phyloP scores from a whole-genome alignment of 2,888 invertebrate genomes.

The Tyria jacobaeae region DNA sequence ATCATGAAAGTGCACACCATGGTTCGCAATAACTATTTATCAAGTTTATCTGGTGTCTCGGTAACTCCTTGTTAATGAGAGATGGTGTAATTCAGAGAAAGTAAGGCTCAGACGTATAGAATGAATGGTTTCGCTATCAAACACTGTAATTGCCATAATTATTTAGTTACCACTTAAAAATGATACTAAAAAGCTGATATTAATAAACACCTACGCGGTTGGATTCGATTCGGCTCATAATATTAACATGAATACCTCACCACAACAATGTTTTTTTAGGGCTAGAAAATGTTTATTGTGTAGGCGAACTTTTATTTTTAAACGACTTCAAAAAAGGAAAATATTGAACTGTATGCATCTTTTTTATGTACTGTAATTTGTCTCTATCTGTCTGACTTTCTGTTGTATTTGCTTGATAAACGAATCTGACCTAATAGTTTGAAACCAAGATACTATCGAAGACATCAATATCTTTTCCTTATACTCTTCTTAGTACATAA shows the following conservation, averaged over 20 bases:
- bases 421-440: too few species aligned
- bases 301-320: too few species aligned
- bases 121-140: conserved; percentile 25
- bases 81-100: conserved; percentile 55
- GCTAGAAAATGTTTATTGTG: too few species aligned
- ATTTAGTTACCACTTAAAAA: conserved; percentile 32
- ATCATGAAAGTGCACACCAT: conserved; percentile 59
- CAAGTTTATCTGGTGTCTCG: conserved; percentile 67
- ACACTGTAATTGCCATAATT: conserved; percentile 37
- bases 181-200: background rate
- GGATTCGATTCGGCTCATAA: background rate
- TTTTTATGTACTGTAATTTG: too few species aligned
- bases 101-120: conserved; percentile 29
- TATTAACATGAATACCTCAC: background rate
- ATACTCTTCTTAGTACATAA: conserved; percentile 1
- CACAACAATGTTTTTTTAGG: too few species aligned
- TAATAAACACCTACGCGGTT: background rate
- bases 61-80: conserved; percentile 56
- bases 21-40: conserved; percentile 67
- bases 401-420: too few species aligned
- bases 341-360: too few species aligned
- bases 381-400: too few species aligned
- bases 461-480: background rate
- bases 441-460: too few species aligned
- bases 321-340: too few species aligned